phyloP scores from a whole-genome alignment of 2,797 vertebrate species.

The Cynopterus sphinx region DNA sequence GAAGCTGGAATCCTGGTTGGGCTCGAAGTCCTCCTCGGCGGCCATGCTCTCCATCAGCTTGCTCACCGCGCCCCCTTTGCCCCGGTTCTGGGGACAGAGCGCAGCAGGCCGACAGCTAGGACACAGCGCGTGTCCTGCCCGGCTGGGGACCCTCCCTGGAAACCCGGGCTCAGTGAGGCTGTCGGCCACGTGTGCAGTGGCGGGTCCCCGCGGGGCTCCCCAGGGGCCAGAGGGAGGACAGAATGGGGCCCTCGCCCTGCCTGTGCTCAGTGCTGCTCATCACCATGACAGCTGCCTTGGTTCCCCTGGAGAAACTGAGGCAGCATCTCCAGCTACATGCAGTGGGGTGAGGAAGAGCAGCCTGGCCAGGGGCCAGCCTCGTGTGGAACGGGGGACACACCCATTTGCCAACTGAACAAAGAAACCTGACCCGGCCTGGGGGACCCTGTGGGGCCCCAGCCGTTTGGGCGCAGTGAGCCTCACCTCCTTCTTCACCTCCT shows the following conservation, averaged over 20 bases:
- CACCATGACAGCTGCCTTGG: background rate
- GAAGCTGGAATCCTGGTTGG: constrained; percentile 99
- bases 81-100: constrained; percentile 83
- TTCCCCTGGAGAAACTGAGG: background rate
- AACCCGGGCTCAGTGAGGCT: background rate
- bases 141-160: background rate
- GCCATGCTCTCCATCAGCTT: constrained; percentile 99
- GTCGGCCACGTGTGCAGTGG: fast-evolving
- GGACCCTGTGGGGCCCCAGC: fast-evolving
- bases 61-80: constrained; percentile 96
- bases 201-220: background rate
- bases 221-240: background rate
- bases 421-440: background rate
- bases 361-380: fast-evolving
- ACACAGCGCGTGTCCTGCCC: fast-evolving
- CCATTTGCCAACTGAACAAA: fast-evolving
- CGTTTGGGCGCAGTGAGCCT: background rate
- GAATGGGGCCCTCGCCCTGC: fast-evolving
- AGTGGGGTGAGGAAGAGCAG: fast-evolving
- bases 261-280: fast-evolving
- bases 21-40: constrained; percentile 98
- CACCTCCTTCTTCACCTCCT: constrained; percentile 93
- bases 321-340: background rate
- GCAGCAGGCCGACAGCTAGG: fast-evolving
- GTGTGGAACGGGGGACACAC: fast-evolving